Evolutionary conservation across 92 coral and sea anemone species (phyloP).

Genomic region (Blastomussa wellsi): DNA sequence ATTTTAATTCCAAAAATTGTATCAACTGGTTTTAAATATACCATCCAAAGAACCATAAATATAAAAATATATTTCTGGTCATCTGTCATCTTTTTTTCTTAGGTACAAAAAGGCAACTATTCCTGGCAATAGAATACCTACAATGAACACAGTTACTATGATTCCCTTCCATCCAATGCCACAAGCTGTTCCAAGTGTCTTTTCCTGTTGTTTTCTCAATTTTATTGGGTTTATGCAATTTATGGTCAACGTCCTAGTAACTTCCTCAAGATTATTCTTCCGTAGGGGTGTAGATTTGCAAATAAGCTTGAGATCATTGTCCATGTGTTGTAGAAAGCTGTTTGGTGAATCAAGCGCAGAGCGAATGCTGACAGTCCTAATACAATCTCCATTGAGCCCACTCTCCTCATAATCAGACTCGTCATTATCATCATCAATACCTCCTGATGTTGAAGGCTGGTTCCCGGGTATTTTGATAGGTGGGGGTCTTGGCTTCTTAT

Average conservation of each 20-base stretch:
- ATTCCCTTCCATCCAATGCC: constrained; percentile 97
- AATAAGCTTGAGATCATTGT: constrained; percentile 85
- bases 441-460: constrained; percentile 46
- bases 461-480: constrained; percentile 55
- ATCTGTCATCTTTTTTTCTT: constrained; percentile 3
- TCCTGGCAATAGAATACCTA: constrained; percentile 76
- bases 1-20: not conserved
- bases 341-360: constrained; percentile 85
- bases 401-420: constrained; percentile 51
- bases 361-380: constrained; percentile 94
- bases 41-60: not conserved
- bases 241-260: constrained; percentile 84
- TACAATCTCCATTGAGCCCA: constrained; percentile 46
- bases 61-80: constrained; percentile 32
- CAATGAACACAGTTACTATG: constrained; percentile 61
- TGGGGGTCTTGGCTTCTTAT: constrained; percentile 66
- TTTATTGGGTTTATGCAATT: constrained; percentile 91
- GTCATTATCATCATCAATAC: constrained; percentile 47
- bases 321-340: constrained; percentile 92
- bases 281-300: constrained; percentile 83
- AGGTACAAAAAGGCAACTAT: constrained; percentile 50
- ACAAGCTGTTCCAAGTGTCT: constrained; percentile 79
- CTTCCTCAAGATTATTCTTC: constrained; percentile 81
- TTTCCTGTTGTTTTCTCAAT: constrained; percentile 67
- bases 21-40: constrained; percentile 15